Base-by-base conservation (phyloP, 2,888 invertebrate genomes). In the Deilephila elpenor region DNA sequence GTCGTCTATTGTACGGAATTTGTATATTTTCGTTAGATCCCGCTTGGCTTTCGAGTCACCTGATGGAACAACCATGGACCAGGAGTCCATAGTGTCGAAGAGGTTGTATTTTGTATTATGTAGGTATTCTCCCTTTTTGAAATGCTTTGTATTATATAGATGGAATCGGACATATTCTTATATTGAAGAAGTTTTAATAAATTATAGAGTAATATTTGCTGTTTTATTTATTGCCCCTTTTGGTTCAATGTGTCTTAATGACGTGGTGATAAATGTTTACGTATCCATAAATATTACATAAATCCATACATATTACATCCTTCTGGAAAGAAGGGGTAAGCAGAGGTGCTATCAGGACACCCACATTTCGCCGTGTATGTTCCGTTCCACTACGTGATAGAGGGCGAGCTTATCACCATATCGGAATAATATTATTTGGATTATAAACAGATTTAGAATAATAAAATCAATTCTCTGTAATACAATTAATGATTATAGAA, bases 121-220 rank as follows among this genome's bases (percentile, higher is more conserved):
- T 93, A 93, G 93, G 90, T 92, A 91, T 92, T 91, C 90, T 88
- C 90, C 89, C 89, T 92, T 93, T 95, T 91, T 90, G 88, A 91
- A 92, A 92, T 87, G 91, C 91, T 94, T 93, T 95, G 93, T 94
- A 93, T 91, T 92, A 90, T 91, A 90, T 89, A 91, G 93, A 93
- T 93, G 93, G 93, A 94, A 94, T 94, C 93, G 92, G 94, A 94
- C 93, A 92, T 94, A 94, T 94, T 94, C 93, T 94, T 94, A 93
- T 94, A 94, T 92, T 92, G 90, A 91, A 89, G 86, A 92, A 92
- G 91, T 93, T 94, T 93, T 94, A 94, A 91, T 93, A 94, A 94
- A 94, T 88, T 92, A 91, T 87, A 83, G 89, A 90, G 88, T 84
- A 87, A 82, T 79, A 75, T 76, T 74, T 70, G 77, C 78, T 74